phyloP scores from a whole-genome alignment of 2,888 invertebrate genomes.

The Campaea margaritaria region DNA sequence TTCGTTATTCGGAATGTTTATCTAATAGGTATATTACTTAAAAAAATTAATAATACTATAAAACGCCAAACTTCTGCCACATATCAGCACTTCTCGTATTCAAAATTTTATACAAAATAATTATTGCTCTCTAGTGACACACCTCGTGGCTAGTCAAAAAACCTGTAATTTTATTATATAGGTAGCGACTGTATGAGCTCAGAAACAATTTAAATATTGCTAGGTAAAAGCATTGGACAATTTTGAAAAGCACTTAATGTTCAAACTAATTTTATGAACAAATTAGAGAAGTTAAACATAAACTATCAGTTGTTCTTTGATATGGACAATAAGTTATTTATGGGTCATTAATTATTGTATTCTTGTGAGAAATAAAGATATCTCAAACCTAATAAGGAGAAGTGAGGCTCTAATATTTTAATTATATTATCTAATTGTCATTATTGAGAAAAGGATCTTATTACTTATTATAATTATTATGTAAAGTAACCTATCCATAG shows the following conservation, averaged over 20 bases:
- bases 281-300: no score
- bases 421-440: no score
- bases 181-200: constrained; percentile 6
- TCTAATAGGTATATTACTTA: constrained; percentile 50
- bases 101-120: constrained; percentile 17
- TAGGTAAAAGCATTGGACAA: no score
- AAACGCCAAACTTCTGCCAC: constrained; percentile 25
- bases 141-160: neutral
- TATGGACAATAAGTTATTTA: no score
- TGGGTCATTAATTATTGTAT: no score
- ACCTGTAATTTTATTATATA: no score
- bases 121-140: constrained; percentile 15
- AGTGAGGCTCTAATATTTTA: no score
- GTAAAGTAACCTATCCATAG: constrained; percentile 1
- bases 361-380: no score
- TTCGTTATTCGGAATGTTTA: constrained; percentile 58
- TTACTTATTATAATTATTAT: neutral
- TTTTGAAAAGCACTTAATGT: no score
- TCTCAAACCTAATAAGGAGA: no score
- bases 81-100: constrained; percentile 13
- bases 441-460: neutral
- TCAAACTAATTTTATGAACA: no score
- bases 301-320: no score
- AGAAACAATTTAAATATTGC: neutral
- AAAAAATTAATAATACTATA: constrained; percentile 50